Percentiles rank a stretch among this genome's conserved stretches.
Conservation (phyloP, 2,113 vertebrate genomes). For the Zosterops borbonicus region DNA sequence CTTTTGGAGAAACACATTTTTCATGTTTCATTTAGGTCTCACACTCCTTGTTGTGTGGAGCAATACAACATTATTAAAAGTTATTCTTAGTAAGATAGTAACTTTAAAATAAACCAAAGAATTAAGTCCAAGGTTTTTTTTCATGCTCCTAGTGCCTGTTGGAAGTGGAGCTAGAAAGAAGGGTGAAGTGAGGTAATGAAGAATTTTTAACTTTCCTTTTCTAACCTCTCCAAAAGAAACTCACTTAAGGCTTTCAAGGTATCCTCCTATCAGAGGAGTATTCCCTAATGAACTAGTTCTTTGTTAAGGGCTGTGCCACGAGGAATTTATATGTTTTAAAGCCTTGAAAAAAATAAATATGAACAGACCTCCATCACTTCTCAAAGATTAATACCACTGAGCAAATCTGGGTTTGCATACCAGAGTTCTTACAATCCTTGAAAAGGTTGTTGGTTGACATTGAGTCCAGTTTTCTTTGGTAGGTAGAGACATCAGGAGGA, state of each 20-base stretch:
- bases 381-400: neutral
- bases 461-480: neutral
- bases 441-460: neutral
- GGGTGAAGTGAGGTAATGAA: neutral
- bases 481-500: neutral
- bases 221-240: neutral
- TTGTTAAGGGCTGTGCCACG: rapidly evolving
- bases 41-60: neutral
- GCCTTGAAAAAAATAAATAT: neutral
- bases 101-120: too few relatives aligned
- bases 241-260: neutral
- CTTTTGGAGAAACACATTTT: neutral
- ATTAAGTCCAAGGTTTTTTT: neutral
- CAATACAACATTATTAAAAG: neutral
- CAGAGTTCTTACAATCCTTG: rapidly evolving
- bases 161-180: neutral
- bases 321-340: neutral
- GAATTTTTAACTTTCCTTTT: neutral
- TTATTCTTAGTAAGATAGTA: neutral
- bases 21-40: neutral
- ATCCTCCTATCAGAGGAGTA: neutral
- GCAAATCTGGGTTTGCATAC: neutral
- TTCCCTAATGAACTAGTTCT: neutral
- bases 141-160: neutral
- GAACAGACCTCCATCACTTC: neutral